phyloP scores from a whole-genome alignment of 2,888 invertebrate species.

The Ernsta delagoae region DNA sequence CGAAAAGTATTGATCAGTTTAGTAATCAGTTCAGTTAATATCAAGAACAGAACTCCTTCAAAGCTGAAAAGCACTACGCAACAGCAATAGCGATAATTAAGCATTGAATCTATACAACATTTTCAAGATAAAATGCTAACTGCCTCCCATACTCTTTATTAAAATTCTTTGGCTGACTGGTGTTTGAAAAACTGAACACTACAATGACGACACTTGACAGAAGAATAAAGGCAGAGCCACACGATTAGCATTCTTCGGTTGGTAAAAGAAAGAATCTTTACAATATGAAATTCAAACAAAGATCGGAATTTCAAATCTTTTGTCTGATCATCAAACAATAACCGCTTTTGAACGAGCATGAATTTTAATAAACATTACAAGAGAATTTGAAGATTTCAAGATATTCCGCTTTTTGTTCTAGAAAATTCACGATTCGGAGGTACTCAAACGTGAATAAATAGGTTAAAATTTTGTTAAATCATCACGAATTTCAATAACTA shows the following conservation, averaged over 20 bases:
- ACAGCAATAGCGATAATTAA: background rate
- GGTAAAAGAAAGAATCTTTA: background rate
- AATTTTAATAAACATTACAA: constrained; percentile 1
- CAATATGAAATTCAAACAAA: background rate
- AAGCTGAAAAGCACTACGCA: too few relatives aligned
- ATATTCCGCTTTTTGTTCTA: background rate
- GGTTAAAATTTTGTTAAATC: background rate
- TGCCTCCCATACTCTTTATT: too few relatives aligned
- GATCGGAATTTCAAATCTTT: constrained; percentile 2
- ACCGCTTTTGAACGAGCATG: background rate
- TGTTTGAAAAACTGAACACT: background rate
- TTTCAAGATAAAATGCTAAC: too few relatives aligned
- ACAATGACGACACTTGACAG: too few relatives aligned
- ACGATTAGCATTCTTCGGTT: background rate
- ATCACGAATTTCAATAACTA: background rate
- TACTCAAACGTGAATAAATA: background rate
- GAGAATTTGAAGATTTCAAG: background rate
- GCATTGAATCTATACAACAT: background rate
- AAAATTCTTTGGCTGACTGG: background rate
- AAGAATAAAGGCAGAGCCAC: background rate
- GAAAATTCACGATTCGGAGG: background rate
- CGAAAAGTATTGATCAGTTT: too few relatives aligned
- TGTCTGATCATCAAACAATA: background rate
- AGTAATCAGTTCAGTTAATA: too few relatives aligned
- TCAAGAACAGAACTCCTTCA: too few relatives aligned